Base-by-base conservation (phyloP, 2,113 vertebrate genomes). In the Ptilorrhoa leucosticta region DNA sequence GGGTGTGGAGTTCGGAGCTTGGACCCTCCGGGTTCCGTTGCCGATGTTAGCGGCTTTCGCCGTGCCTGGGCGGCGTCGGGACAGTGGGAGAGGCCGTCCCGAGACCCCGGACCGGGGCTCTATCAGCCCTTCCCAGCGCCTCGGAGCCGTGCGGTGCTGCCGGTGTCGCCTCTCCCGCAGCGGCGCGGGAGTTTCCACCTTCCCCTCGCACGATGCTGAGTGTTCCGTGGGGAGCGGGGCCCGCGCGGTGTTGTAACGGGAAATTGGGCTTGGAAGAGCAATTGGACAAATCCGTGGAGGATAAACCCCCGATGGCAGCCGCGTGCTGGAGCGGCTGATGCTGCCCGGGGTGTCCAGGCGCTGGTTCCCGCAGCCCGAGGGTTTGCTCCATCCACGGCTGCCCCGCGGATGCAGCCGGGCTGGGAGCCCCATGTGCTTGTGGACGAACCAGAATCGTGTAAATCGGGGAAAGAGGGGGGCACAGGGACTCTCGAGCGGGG, bases 371-470 rank as follows among this genome's bases (percentile, higher is more conserved):
- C 54, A 75, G 70, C 66, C 84, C 5, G 2, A 50, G 48, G 40
- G 14, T 65, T 54, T 71, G 57, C 35, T 85, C 73, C 30, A 9
- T 82, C 53, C 72, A 0, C 3, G 1, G 51, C 61, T 18, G 47
- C 61, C 26, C 35, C 4, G 0, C 3, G 18, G 39, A 31, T 10
- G 4, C 47, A 27, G 58, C 51, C 2, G 0, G 30, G 37, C 53
- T 30, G 15, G 51, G 39, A 91, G 10, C n/a, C n/a, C 31, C 68
- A 1, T 1, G 4, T 53, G 31, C 40, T 44, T 57, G 50, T 53
- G 72, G 27, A 53, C 1, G 10, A 88, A 54, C 39, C 22, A 18
- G n/a, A 75, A 66, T 3, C 0, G 9, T 9, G 61, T 33, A 44
- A 8, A 1, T 8, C n/a, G 51, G 35, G 47, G 54, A 42, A 24